These are phyloP conservation scores for Enteromius paludinosus DNA, from an alignment of 2,797 vertebrate species.

Conservation along the genomic window DNA sequence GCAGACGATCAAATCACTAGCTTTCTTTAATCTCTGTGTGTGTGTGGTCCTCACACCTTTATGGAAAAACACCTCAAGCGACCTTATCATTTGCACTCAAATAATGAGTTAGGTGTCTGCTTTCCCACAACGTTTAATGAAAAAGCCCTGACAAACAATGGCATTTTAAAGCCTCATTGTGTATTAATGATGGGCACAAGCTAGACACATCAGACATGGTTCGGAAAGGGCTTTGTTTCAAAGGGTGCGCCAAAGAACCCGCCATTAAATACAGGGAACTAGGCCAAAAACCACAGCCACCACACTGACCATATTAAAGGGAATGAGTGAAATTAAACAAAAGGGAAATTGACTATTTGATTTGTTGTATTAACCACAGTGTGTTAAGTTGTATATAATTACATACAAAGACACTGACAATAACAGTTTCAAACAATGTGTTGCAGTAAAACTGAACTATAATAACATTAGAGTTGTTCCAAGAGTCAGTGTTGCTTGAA, in stretches of 20 bases:
- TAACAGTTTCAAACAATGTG: not conserved
- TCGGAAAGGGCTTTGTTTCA: conserved; percentile 39
- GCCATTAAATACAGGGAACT: conserved; percentile 20
- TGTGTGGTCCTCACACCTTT: conserved; percentile 22
- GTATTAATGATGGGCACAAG: conserved; percentile 63
- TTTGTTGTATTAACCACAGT: not conserved
- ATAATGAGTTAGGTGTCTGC: conserved; percentile 68
- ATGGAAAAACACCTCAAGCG: conserved; percentile 33
- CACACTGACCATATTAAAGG: conserved; percentile 26
- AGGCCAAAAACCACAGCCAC: conserved; percentile 5
- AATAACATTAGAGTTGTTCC: not conserved
- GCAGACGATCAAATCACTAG: not conserved
- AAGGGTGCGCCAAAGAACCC: conserved; percentile 11
- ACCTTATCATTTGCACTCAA: conserved; percentile 69
- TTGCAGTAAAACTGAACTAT: not conserved
- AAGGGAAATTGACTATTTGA: not conserved
- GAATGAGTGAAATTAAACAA: conserved; percentile 4
- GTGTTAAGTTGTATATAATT: not conserved
- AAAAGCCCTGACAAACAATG: conserved; percentile 64
- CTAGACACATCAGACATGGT: conserved; percentile 47
- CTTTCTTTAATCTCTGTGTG: conserved; percentile 20
- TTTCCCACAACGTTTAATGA: conserved; percentile 66
- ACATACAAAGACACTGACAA: not conserved
- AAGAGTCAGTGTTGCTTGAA: not conserved
- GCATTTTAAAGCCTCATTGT: conserved; percentile 69